Conservation (phyloP, 2,797 vertebrate species). For the Toxotes lorentzi region DNA sequence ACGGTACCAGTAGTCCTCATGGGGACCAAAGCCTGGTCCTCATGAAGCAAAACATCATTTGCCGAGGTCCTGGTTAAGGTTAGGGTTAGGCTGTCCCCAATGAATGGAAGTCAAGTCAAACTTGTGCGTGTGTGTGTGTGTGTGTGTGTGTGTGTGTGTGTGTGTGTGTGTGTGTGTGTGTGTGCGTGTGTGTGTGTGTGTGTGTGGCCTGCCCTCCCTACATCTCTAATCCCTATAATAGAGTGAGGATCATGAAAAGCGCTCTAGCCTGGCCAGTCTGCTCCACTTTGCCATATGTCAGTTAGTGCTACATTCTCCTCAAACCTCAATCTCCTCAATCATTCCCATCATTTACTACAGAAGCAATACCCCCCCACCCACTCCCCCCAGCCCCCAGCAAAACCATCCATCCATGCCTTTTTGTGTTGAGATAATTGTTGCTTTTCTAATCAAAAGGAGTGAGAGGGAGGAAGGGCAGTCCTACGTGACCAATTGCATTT, state of each 20-base stretch:
- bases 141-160: neutral
- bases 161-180: neutral
- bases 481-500: conserved; percentile 72
- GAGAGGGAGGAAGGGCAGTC: conserved; percentile 35
- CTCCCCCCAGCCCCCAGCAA: neutral
- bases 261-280: conserved; percentile 31
- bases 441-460: conserved; percentile 85
- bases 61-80: neutral
- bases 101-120: too few relatives aligned
- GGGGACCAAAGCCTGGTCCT: too few relatives aligned
- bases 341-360: conserved; percentile 80
- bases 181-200: conserved; percentile 64
- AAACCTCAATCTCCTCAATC: conserved; percentile 83
- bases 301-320: conserved; percentile 91
- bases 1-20: too few relatives aligned
- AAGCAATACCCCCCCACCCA: conserved; percentile 35
- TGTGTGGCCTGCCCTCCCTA: conserved; percentile 87
- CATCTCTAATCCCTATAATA: conserved; percentile 94
- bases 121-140: neutral
- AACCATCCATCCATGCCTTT: conserved; percentile 55
- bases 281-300: conserved; percentile 94
- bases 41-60: too few relatives aligned
- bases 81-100: too few relatives aligned
- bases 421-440: conserved; percentile 92
- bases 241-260: conserved; percentile 88